Percentiles rank a stretch among this genome's conserved stretches.
Evolutionary conservation across 2,113 vertebrate species (phyloP).

Genomic region (Phoxinus phoxinus): DNA sequence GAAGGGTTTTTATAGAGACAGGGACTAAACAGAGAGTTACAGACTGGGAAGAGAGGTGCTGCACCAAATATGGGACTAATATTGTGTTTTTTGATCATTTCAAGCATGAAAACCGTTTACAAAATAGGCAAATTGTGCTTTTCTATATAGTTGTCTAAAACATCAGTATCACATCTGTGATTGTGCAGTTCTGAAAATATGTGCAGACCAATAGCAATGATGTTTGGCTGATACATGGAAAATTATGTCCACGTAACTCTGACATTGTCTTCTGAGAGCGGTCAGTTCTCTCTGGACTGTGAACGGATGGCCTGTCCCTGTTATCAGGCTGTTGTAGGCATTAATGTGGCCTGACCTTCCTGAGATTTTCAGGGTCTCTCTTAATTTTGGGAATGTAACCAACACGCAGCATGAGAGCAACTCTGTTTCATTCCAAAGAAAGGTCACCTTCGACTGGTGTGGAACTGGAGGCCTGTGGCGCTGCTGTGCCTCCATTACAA

Average conservation of each 20-base stretch:
- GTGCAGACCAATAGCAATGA: background rate
- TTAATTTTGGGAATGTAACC: constrained; percentile 27
- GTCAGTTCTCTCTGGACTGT: background rate
- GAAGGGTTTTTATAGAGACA: no score
- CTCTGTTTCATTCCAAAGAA: constrained; percentile 8
- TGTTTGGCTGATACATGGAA: background rate
- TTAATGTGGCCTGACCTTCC: constrained; percentile 19
- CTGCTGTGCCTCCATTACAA: constrained; percentile 3
- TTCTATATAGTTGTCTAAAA: no score
- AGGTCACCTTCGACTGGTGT: constrained; percentile 23
- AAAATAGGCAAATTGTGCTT: no score
- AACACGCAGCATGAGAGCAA: background rate
- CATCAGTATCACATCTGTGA: no score
- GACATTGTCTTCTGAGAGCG: background rate
- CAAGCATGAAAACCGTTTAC: no score
- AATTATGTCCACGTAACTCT: background rate
- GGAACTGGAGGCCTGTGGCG: constrained; percentile 2
- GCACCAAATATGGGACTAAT: no score
- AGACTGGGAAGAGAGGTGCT: no score
- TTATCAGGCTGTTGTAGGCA: background rate
- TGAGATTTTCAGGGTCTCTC: constrained; percentile 18
- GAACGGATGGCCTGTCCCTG: background rate
- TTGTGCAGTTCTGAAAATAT: background rate
- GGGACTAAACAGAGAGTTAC: no score
- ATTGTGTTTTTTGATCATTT: no score